These are phyloP conservation scores for Rhynchonycteris naso DNA, from an alignment of 2,797 vertebrate genomes.

Conservation along the genomic window DNA sequence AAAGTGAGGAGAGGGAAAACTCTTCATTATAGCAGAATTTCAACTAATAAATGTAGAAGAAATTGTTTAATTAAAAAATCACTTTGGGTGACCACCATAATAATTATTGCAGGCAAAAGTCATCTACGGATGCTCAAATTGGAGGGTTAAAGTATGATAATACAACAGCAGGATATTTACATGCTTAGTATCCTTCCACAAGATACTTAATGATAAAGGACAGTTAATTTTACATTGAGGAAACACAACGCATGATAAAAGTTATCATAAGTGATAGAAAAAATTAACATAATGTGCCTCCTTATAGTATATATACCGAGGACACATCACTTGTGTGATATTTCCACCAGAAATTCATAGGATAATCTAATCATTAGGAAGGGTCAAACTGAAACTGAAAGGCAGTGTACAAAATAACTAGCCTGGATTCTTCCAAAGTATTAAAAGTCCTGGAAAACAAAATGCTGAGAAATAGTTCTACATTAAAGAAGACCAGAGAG, in stretches of 20 bases:
- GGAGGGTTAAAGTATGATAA: background rate
- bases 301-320: background rate
- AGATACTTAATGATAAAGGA: background rate
- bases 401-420: background rate
- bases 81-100: background rate
- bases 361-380: slow-evolving; percentile 17
- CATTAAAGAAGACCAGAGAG: background rate
- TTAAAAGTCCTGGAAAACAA: background rate
- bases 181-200: background rate
- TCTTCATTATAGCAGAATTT: background rate
- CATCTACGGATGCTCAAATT: background rate
- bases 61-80: slow-evolving; percentile 11
- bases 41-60: background rate
- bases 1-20: background rate
- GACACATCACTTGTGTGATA: background rate
- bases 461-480: background rate
- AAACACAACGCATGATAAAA: background rate
- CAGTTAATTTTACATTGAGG: background rate
- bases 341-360: background rate
- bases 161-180: background rate
- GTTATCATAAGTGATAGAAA: background rate
- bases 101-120: background rate
- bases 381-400: background rate
- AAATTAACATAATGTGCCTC: background rate
- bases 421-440: background rate